A percentile compares a stretch with the other conserved stretches of the same genome.
Conservation (phyloP, 1,140 invertebrate species). For the Drosophila baimaii region DNA sequence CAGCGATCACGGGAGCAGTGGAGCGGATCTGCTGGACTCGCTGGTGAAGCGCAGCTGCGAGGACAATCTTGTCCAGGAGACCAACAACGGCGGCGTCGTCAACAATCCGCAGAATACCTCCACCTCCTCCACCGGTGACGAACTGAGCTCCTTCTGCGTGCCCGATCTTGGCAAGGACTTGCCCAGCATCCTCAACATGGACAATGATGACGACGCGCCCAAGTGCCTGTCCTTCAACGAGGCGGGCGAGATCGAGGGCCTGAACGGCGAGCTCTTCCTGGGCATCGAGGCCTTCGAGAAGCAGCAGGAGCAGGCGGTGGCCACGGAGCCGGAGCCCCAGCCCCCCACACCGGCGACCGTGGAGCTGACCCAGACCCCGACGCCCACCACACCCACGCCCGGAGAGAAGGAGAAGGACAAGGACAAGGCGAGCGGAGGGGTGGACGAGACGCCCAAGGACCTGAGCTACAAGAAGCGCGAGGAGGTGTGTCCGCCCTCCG, state of each 20-base stretch:
- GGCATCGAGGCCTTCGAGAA: constrained; percentile 76
- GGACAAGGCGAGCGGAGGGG: background rate
- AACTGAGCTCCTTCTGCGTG: constrained; percentile 75
- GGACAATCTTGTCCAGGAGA: constrained; percentile 84
- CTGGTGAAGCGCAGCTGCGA: constrained; percentile 87
- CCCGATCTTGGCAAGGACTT: constrained; percentile 85
- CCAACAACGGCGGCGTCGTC: constrained; percentile 1
- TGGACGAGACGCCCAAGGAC: constrained; percentile 86
- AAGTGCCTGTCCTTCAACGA: constrained; percentile 84
- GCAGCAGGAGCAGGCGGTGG: constrained; percentile 56
- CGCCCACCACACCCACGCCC: constrained; percentile 42
- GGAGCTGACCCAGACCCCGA: constrained; percentile 52
- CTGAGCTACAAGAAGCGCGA: constrained; percentile 85
- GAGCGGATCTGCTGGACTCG: constrained; percentile 85
- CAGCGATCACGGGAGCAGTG: constrained; percentile 85
- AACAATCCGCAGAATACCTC: constrained; percentile 38
- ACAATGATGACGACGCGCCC: constrained; percentile 85
- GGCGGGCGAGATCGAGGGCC: constrained; percentile 81
- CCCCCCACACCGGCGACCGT: constrained; percentile 55
- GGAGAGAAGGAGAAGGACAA: constrained; percentile 32
- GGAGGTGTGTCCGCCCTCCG: constrained; percentile 79
- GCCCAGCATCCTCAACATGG: constrained; percentile 75
- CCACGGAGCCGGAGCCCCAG: constrained; percentile 21
- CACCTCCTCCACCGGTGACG: constrained; percentile 6
- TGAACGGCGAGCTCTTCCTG: constrained; percentile 79